Conservation (phyloP, 1,140 invertebrate species). For the Microvelia longipes region DNA sequence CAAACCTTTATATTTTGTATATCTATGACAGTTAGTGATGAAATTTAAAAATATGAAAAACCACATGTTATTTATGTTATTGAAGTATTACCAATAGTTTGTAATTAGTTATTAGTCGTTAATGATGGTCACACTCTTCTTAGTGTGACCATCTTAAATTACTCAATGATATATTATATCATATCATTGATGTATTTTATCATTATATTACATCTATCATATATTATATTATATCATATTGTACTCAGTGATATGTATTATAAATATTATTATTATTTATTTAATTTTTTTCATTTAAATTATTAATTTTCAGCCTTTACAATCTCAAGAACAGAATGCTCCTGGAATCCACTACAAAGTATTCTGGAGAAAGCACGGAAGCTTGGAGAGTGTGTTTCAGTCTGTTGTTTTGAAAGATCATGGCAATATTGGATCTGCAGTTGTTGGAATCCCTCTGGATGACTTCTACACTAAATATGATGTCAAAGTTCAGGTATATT, state of each 20-base stretch:
- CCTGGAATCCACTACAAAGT: constrained; percentile 81
- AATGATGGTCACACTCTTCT: no score
- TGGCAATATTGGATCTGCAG: constrained; percentile 59
- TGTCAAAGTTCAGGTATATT: constrained; percentile 58
- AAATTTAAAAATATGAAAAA: no score
- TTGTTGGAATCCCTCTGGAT: constrained; percentile 52
- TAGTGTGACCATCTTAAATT: no score
- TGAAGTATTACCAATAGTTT: no score
- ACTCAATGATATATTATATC: no score
- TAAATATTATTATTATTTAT: constrained; percentile 1
- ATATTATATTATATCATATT: no score
- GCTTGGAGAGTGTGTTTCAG: constrained; percentile 48
- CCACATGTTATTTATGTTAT: no score
- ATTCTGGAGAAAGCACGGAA: constrained; percentile 61
- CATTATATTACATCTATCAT: no score
- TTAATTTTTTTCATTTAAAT: neutral
- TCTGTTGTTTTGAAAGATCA: constrained; percentile 46
- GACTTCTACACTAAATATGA: constrained; percentile 80
- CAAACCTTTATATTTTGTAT: no score
- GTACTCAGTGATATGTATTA: neutral
- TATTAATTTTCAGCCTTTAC: constrained; percentile 38
- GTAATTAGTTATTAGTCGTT: no score
- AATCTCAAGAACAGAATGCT: constrained; percentile 64
- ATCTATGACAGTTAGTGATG: no score
- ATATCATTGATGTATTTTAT: no score